A percentile compares a stretch with the other conserved stretches of the same genome.
Conservation (phyloP, 2,113 vertebrate species). For the Ia io region DNA sequence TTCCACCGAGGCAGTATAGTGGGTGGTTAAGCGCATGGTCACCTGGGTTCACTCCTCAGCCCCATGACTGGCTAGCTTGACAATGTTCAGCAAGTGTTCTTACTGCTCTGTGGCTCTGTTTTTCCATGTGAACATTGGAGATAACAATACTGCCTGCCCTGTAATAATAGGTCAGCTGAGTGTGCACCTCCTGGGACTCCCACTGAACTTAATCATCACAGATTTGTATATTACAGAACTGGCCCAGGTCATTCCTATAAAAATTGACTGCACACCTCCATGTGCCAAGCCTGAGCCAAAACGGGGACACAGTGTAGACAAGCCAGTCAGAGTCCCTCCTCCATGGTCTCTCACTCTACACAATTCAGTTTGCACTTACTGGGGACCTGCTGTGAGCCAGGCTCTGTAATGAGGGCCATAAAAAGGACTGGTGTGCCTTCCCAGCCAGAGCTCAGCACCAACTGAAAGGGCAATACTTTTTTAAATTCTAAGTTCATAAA, state of each 20-base stretch:
- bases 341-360: neutral
- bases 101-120: neutral
- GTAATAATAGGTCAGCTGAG: neutral
- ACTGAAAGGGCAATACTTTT: neutral
- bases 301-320: neutral
- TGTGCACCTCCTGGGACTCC: neutral
- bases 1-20: neutral
- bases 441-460: neutral
- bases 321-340: neutral
- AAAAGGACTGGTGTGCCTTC: neutral
- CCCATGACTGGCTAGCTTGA: accelerated
- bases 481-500: neutral
- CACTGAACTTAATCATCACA: neutral
- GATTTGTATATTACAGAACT: neutral
- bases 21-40: neutral
- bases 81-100: neutral
- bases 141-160: neutral
- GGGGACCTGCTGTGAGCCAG: neutral
- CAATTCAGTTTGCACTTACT: neutral
- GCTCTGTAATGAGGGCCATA: neutral
- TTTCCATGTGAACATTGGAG: neutral
- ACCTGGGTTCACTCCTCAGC: neutral
- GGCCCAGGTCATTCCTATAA: neutral
- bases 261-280: neutral
- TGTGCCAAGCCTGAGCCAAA: neutral